Evolutionary conservation across 2,888 invertebrate species (phyloP).

Genomic region (Ormia ochracea): DNA sequence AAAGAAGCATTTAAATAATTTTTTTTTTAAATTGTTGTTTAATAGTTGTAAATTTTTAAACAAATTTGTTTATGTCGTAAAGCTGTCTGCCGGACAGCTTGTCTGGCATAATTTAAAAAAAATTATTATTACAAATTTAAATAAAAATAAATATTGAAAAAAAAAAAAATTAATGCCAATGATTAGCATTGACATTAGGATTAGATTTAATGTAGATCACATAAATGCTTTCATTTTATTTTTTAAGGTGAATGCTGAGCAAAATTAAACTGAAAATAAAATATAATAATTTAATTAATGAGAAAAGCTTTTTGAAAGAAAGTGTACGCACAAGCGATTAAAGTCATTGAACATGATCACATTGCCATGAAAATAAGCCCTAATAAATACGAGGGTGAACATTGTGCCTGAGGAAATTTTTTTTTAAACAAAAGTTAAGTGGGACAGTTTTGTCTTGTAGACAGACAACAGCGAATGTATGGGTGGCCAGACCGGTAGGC

Average conservation of each 20-base stretch:
- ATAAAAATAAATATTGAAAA: background rate
- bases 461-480: too few species aligned
- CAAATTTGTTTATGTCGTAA: conserved; percentile 23
- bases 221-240: background rate
- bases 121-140: background rate
- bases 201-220: conserved; percentile 10
- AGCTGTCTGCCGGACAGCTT: conserved; percentile 9
- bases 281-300: conserved; percentile 2
- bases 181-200: conserved; percentile 41
- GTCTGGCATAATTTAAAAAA: conserved; percentile 17
- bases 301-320: conserved; percentile 19
- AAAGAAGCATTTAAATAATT: conserved; percentile 6
- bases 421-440: too few species aligned
- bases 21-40: conserved; percentile 14
- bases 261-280: conserved; percentile 6
- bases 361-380: conserved; percentile 24
- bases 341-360: conserved; percentile 40
- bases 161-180: conserved; percentile 31
- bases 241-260: conserved; percentile 19
- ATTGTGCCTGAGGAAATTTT: background rate
- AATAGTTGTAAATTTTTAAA: conserved; percentile 38
- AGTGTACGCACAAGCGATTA: conserved; percentile 22
- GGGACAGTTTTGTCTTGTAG: too few species aligned
- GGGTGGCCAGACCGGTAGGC: too few species aligned
- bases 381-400: background rate